phyloP scores from a whole-genome alignment of 2,797 vertebrate genomes.

The Lerista edwardsae region DNA sequence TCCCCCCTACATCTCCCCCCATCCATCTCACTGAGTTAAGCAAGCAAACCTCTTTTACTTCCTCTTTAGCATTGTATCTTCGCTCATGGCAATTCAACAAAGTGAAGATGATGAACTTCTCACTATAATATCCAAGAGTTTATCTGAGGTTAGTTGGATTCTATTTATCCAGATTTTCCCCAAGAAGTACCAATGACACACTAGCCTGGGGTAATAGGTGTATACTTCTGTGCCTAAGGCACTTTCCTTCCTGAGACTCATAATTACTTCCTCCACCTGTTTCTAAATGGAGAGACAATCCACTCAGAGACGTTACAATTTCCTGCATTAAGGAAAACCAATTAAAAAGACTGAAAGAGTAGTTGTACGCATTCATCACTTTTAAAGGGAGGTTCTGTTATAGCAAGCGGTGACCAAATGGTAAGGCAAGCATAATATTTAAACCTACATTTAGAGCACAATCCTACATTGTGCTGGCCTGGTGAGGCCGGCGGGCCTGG shows the following conservation, averaged over 20 bases:
- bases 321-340: background rate
- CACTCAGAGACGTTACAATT: background rate
- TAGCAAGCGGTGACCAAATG: background rate
- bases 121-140: background rate
- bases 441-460: too few species aligned
- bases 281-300: background rate
- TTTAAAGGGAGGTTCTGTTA: rapidly evolving
- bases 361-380: background rate
- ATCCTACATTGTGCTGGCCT: too few species aligned
- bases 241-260: background rate
- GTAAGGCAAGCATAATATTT: slow-evolving; percentile 15
- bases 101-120: background rate
- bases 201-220: background rate
- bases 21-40: background rate
- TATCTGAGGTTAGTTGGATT: background rate
- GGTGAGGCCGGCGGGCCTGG: too few species aligned
- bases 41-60: background rate
- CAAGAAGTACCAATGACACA: background rate
- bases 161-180: background rate
- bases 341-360: background rate
- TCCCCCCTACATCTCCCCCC: background rate
- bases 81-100: background rate
- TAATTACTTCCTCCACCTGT: background rate
- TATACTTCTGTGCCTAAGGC: slow-evolving; percentile 1
- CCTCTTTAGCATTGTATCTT: background rate